A percentile compares a stretch with the other conserved stretches of the same genome.
Conservation (phyloP, 2,113 vertebrate species). For the Cinclus mexicanus region DNA sequence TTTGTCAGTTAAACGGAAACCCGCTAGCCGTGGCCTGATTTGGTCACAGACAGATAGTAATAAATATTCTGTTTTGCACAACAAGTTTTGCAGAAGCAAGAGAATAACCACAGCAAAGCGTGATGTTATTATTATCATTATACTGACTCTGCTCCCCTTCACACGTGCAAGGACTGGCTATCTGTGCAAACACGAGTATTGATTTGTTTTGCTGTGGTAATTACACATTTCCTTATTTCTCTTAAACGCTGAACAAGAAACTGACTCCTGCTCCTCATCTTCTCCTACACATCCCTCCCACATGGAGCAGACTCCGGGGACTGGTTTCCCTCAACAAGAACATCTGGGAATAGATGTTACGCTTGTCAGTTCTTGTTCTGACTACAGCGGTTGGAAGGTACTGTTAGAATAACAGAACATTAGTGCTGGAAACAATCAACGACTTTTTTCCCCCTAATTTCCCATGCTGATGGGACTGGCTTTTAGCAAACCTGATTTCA, state of each 20-base stretch:
- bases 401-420: background rate
- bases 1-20: background rate
- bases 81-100: background rate
- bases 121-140: background rate
- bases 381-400: background rate
- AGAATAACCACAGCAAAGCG: background rate
- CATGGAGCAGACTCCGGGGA: background rate
- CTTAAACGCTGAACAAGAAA: background rate
- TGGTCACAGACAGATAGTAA: background rate
- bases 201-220: background rate
- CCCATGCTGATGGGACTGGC: background rate
- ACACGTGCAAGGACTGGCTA: fast-evolving
- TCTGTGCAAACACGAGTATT: background rate
- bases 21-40: fast-evolving
- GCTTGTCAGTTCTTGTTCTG: background rate
- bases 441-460: background rate
- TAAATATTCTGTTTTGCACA: background rate
- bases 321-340: background rate
- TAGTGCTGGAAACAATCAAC: background rate
- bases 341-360: background rate
- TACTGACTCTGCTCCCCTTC: background rate
- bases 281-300: background rate
- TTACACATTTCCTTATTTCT: background rate
- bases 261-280: background rate
- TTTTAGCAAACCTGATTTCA: background rate